phyloP scores from a whole-genome alignment of 2,888 invertebrate species.

The Tachina lurida region DNA sequence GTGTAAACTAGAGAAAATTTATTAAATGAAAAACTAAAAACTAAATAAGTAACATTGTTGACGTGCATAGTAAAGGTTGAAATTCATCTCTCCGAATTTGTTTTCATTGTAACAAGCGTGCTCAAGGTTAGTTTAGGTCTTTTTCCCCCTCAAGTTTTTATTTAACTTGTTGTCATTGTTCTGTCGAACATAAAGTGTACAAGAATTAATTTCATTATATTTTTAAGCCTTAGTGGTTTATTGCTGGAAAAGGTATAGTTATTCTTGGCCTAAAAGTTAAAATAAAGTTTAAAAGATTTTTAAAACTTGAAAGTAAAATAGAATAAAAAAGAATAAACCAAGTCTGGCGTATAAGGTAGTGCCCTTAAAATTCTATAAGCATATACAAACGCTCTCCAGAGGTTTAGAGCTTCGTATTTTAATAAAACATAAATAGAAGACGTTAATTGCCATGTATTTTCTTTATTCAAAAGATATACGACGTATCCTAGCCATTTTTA shows the following conservation, averaged over 20 bases:
- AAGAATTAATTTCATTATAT: conserved; percentile 63
- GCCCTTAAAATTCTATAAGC: too few relatives aligned
- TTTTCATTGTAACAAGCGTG: conserved; percentile 60
- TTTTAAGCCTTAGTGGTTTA: conserved; percentile 62
- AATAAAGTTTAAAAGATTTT: background rate
- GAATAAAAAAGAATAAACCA: background rate
- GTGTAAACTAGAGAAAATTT: conserved; percentile 32
- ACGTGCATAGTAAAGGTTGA: conserved; percentile 48
- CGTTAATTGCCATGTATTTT: too few relatives aligned
- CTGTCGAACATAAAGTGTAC: conserved; percentile 24
- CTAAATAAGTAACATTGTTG: conserved; percentile 35
- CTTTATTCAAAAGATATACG: too few relatives aligned
- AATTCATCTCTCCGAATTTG: conserved; percentile 51
- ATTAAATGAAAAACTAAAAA: conserved; percentile 26
- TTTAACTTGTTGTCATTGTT: conserved; percentile 50
- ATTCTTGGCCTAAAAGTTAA: background rate
- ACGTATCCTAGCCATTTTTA: too few relatives aligned
- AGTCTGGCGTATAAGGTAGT: too few relatives aligned
- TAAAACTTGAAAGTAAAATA: too few relatives aligned
- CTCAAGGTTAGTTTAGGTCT: conserved; percentile 65
- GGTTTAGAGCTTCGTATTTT: too few relatives aligned
- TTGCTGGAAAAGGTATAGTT: background rate
- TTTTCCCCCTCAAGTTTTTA: conserved; percentile 13
- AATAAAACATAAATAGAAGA: too few relatives aligned
- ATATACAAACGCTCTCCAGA: too few relatives aligned